Evolutionary conservation across 2,888 invertebrate species (phyloP).

Genomic region (Xylota sylvarum): DNA sequence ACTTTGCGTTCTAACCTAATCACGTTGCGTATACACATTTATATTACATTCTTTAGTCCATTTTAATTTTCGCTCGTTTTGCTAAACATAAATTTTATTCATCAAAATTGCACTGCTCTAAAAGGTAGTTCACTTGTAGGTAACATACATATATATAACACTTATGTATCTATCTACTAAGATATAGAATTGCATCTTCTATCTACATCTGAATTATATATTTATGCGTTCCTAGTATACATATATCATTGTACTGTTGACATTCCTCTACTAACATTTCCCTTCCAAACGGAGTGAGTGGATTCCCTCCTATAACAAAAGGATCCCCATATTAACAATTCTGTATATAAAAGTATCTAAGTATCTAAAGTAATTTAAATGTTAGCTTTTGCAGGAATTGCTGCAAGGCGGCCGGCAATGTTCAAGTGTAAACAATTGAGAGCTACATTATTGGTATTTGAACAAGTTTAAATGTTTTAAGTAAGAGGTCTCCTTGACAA

Average conservation of each 20-base stretch:
- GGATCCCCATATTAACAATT: conserved; percentile 21
- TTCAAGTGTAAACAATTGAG: no score
- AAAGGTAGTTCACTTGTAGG: no score
- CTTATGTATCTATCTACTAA: background rate
- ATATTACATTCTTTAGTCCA: background rate
- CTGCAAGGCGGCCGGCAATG: no score
- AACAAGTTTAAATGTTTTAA: no score
- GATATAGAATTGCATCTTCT: no score
- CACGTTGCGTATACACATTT: background rate
- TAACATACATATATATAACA: background rate
- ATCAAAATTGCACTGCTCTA: background rate
- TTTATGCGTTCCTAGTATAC: no score
- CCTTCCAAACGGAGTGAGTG: conserved; percentile 25
- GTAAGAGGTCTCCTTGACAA: no score
- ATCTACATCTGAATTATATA: no score
- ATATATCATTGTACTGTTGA: no score
- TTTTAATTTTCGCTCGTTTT: no score
- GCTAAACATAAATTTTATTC: no score
- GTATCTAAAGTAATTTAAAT: background rate
- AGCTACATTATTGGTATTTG: no score
- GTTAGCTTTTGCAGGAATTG: conserved; percentile 3
- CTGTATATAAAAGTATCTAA: background rate
- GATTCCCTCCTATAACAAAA: conserved; percentile 14
- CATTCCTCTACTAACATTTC: background rate
- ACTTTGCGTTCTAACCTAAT: conserved; percentile 10